Evolutionary conservation across 2,113 vertebrate genomes (phyloP).

Genomic region (Epinephelus fuscoguttatus): DNA sequence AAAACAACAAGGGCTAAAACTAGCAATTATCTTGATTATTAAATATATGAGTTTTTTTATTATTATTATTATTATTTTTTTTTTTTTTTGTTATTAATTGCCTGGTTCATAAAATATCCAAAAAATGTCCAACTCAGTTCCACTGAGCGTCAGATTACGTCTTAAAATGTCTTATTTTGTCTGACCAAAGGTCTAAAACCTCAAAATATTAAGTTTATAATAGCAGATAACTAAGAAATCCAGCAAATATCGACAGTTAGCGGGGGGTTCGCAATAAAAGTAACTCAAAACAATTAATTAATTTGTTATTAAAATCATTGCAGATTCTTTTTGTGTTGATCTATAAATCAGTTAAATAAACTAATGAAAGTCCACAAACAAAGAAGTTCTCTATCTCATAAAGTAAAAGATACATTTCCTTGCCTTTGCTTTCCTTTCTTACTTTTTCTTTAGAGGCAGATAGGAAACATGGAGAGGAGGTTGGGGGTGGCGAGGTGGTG

Average conservation of each 20-base stretch:
- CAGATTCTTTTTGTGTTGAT: no score
- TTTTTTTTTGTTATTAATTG: no score
- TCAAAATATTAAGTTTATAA: background rate
- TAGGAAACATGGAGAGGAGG: background rate
- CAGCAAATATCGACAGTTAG: background rate
- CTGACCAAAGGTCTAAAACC: background rate
- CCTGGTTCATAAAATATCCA: background rate
- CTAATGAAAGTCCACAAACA: background rate
- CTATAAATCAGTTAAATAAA: background rate
- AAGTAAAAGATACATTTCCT: background rate
- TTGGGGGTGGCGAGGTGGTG: no score
- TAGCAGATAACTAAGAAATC: background rate
- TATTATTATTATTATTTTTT: no score
- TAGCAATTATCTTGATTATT: background rate
- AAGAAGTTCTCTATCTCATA: background rate
- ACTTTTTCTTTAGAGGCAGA: background rate
- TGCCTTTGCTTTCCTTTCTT: background rate
- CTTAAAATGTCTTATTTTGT: background rate
- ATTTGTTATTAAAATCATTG: background rate
- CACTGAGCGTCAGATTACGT: background rate
- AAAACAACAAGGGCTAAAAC: background rate
- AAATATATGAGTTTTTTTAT: background rate
- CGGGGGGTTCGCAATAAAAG: background rate
- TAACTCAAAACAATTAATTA: background rate
- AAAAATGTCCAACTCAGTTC: background rate